phyloP scores from a whole-genome alignment of 2,888 invertebrate species.

The Mythimna impura region DNA sequence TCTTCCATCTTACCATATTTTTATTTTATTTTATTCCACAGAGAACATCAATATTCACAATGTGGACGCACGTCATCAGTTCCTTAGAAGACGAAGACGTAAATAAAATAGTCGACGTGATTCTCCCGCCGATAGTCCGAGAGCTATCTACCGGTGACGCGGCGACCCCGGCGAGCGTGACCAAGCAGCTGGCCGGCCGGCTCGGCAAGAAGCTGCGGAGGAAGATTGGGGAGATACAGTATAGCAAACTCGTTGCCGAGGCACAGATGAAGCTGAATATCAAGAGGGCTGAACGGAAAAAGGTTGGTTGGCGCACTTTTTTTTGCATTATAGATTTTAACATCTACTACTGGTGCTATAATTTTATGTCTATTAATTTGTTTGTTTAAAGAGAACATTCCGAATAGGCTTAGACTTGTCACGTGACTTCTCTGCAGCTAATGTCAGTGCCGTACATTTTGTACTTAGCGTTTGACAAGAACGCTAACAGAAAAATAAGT shows the following conservation, averaged over 20 bases:
- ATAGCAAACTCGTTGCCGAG: slow-evolving; percentile 92
- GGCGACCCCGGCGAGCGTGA: slow-evolving; percentile 90
- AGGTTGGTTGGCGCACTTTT: slow-evolving; percentile 81
- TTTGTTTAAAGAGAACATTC: no score
- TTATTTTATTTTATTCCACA: slow-evolving; percentile 72
- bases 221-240: slow-evolving; percentile 94
- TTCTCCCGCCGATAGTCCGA: slow-evolving; percentile 94
- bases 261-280: slow-evolving; percentile 93
- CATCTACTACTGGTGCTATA: no score
- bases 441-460: no score
- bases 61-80: slow-evolving; percentile 94
- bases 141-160: slow-evolving; percentile 94
- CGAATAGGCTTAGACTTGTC: no score
- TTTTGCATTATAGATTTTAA: no score
- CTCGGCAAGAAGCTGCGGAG: slow-evolving; percentile 94
- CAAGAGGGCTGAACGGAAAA: slow-evolving; percentile 94
- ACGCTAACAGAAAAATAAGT: no score
- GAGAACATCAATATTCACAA: slow-evolving; percentile 95
- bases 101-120: slow-evolving; percentile 90
- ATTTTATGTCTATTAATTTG: no score
- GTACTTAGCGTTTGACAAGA: no score
- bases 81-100: slow-evolving; percentile 91
- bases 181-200: slow-evolving; percentile 93
- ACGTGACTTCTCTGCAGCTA: no score
- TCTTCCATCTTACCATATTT: no score